Conservation (phyloP, 1,140 invertebrate genomes). For the Tetraneura akinire region DNA sequence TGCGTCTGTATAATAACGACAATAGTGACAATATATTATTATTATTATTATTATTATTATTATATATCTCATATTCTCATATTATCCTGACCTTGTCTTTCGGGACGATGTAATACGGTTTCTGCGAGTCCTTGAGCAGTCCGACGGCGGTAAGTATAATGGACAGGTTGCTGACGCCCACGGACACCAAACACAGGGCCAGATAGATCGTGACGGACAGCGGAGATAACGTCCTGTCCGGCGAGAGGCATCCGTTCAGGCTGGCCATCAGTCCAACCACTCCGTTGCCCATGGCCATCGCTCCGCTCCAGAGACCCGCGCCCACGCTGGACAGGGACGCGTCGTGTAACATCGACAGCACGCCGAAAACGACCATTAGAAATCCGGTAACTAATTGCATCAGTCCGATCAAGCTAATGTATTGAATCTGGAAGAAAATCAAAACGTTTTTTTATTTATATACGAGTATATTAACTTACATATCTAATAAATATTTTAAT, state of each 20-base stretch:
- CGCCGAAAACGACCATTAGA: conserved; percentile 64
- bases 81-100: conserved; percentile 51
- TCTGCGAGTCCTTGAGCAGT: conserved; percentile 62
- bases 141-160: conserved; percentile 65
- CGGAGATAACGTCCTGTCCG: conserved; percentile 54
- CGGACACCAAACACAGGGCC: conserved; percentile 63
- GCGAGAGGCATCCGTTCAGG: conserved; percentile 61
- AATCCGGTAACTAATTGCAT: conserved; percentile 64
- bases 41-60: no score
- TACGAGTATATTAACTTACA: no score
- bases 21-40: no score
- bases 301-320: conserved; percentile 66
- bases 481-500: no score
- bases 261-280: conserved; percentile 64
- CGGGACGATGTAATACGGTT: conserved; percentile 51
- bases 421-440: conserved; percentile 12
- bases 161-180: conserved; percentile 65
- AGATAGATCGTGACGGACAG: conserved; percentile 64
- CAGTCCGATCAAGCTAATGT: conserved; percentile 58
- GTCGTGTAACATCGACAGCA: conserved; percentile 63
- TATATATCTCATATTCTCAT: no score
- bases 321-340: conserved; percentile 64
- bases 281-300: conserved; percentile 63
- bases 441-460: no score
- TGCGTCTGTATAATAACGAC: conserved; percentile 32